Base-by-base conservation (phyloP, 2,888 invertebrate species). In the Mayetiola destructor region DNA sequence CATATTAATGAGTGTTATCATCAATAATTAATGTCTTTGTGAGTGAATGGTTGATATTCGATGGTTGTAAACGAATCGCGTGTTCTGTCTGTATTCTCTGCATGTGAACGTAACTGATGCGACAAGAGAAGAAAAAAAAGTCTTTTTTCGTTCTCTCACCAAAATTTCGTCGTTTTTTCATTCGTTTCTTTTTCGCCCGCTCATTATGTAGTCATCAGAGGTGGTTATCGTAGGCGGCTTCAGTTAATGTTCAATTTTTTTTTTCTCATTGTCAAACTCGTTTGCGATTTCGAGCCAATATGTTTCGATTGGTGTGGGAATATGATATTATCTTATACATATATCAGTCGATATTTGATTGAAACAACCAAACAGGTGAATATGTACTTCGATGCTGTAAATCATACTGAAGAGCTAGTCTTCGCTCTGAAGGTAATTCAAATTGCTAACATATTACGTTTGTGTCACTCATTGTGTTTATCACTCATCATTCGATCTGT, bases 141-240 rank as follows among this genome's bases (percentile, higher is more conserved):
- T 59, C 61, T 58, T 59, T 56, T 59, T 59, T 48, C 48, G 48
- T 27, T n/a, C n/a, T n/a, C n/a, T n/a, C n/a, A n/a, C n/a, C n/a
- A n/a, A n/a, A n/a, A 48, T 27, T 27, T 48, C 23, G 48, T 27
- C 27, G 48, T 16, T n/a, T 37, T 12, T 37, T 37, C 3, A n/a
- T 12, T 37, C 27, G 27, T 4, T 6, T 48, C 27, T 48, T 23
- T 48, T 27, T 48, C 2, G 29, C 48, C 14, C 27, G 48, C 27
- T 48, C 48, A 48, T 48, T 48, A 48, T 48, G 48, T 27, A 48
- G 23, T 48, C 48, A 27, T 48, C 48, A 48, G 27, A 48, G 48
- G 48, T 27, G 48, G 48, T 48, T 48, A 23, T 48, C 48, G 48
- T 48, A 48, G 48, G 48, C 48, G 48, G 48, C 48, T 48, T 48